Conservation (phyloP, 2,797 vertebrate genomes). For the Salarias fasciatus region DNA sequence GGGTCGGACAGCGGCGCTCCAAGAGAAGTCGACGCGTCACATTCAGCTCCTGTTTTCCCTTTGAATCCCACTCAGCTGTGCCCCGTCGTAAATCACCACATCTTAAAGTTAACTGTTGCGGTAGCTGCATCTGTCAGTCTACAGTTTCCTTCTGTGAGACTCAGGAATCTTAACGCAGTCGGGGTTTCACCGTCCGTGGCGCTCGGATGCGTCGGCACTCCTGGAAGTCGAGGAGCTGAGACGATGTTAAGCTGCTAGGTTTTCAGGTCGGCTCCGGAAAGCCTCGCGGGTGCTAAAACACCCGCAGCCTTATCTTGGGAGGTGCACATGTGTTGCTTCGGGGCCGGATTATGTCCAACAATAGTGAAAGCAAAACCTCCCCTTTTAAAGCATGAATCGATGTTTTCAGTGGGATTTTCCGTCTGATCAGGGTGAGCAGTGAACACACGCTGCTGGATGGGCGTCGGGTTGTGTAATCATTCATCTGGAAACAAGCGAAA, state of each 20-base stretch:
- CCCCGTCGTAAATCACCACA: conserved; percentile 34
- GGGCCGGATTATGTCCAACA: background rate
- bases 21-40: no score
- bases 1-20: no score
- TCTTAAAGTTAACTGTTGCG: conserved; percentile 25
- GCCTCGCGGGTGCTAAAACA: background rate
- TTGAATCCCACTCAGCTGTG: conserved; percentile 50
- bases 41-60: conserved; percentile 42
- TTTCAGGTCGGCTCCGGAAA: background rate
- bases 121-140: conserved; percentile 12
- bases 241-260: background rate
- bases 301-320: background rate
- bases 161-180: background rate
- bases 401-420: no score
- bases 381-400: background rate
- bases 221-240: background rate
- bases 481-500: background rate
- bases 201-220: background rate
- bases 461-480: background rate
- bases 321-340: background rate
- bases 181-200: background rate
- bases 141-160: background rate
- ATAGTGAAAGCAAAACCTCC: background rate
- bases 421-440: no score
- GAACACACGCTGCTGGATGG: background rate